phyloP scores from a whole-genome alignment of 2,888 invertebrate species.

The Phlogophora meticulosa region DNA sequence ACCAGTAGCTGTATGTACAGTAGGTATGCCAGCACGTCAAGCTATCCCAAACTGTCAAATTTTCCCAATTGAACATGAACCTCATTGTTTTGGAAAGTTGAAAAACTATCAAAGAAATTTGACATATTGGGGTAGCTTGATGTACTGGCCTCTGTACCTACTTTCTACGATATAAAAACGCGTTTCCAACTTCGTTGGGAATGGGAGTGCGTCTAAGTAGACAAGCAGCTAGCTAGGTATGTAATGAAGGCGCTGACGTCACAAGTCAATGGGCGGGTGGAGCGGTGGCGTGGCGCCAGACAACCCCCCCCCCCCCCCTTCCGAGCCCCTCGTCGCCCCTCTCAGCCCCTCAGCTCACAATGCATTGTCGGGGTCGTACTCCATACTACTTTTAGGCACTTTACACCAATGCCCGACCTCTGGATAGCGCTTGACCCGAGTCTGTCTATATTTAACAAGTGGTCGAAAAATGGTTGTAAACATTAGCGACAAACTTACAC shows the following conservation, averaged over 20 bases:
- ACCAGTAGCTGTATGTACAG: no score
- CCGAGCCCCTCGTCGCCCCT: conserved; percentile 25
- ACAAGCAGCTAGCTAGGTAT: conserved; percentile 5
- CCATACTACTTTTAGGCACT: conserved; percentile 40
- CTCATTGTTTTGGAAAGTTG: no score
- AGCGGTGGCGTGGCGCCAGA: conserved; percentile 73
- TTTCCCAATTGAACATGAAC: no score
- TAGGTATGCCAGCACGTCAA: no score
- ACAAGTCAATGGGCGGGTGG: conserved; percentile 75
- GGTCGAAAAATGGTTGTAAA: neutral
- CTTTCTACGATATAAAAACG: conserved; percentile 32
- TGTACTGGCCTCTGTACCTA: no score
- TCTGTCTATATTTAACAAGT: neutral
- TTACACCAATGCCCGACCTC: conserved; percentile 27
- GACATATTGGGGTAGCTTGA: no score
- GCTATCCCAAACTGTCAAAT: no score
- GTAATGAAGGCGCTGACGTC: conserved; percentile 71
- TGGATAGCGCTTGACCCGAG: conserved; percentile 26
- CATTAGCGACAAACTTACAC: no score
- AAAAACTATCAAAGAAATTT: no score
- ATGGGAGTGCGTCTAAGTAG: conserved; percentile 38
- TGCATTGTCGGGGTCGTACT: conserved; percentile 43
- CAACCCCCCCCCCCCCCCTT: conserved; percentile 37
- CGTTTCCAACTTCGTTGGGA: conserved; percentile 29
- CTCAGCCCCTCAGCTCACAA: conserved; percentile 13